These are phyloP conservation scores for Eubucco bourcierii DNA, from an alignment of 2,113 vertebrate species.

Conservation along the genomic window DNA sequence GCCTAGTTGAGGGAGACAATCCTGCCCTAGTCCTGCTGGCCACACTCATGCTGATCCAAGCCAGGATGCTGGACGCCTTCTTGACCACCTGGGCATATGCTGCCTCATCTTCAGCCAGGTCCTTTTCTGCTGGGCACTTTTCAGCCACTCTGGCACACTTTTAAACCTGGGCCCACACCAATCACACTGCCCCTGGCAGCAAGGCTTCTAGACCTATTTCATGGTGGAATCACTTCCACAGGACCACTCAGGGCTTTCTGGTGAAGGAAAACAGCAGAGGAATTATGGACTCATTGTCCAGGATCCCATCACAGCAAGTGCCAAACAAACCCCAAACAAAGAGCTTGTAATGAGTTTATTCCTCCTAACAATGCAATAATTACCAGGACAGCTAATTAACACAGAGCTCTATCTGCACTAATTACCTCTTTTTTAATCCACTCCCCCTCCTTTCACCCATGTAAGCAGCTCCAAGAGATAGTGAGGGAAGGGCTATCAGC, in stretches of 20 bases:
- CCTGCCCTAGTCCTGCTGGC: too few relatives aligned
- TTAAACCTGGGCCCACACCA: not conserved
- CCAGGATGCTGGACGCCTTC: too few relatives aligned
- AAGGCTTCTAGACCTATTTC: not conserved
- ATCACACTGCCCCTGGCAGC: rapidly evolving
- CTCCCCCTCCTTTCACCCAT: not conserved
- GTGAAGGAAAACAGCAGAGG: not conserved
- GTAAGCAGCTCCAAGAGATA: not conserved
- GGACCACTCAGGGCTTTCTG: not conserved
- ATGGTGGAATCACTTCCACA: not conserved
- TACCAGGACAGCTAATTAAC: conserved; percentile 16
- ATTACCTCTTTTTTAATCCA: not conserved
- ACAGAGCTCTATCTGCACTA: not conserved
- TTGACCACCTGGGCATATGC: too few relatives aligned
- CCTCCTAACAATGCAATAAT: conserved; percentile 13
- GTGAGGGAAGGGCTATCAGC: not conserved
- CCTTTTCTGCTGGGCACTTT: too few relatives aligned
- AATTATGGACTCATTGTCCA: not conserved
- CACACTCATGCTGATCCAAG: too few relatives aligned
- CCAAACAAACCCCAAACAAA: conserved; percentile 21
- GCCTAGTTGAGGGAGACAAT: too few relatives aligned
- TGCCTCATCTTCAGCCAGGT: too few relatives aligned
- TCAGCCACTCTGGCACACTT: too few relatives aligned
- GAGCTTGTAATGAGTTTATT: conserved; percentile 6
- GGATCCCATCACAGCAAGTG: not conserved